Percentiles rank a stretch among this genome's conserved stretches.
Evolutionary conservation across 2,113 vertebrate genomes (phyloP).

Genomic region (Erpornis zantholeuca): DNA sequence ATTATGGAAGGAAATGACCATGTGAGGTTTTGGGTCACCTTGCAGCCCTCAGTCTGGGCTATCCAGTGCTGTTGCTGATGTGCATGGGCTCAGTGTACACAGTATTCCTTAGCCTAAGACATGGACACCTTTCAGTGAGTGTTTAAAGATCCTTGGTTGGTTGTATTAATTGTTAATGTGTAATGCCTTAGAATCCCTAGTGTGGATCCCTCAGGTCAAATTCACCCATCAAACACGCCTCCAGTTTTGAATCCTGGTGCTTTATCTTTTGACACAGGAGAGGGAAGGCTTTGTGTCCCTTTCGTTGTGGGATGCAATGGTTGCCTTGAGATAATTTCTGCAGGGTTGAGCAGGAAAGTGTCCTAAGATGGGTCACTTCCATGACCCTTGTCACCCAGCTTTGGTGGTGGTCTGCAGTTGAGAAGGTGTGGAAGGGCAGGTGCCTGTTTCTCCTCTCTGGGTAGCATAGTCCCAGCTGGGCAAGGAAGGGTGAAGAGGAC

Average conservation of each 20-base stretch:
- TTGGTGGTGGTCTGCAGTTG: not conserved
- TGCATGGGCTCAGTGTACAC: not conserved
- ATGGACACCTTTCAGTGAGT: not conserved
- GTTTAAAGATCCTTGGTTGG: not conserved
- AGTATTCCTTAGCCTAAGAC: not conserved
- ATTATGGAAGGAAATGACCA: not conserved
- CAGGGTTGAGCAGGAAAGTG: not conserved
- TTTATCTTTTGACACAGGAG: rapidly evolving
- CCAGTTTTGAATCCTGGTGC: not conserved
- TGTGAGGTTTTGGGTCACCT: not conserved
- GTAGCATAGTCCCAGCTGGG: not conserved
- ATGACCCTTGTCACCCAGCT: not conserved
- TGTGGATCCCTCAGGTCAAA: not conserved
- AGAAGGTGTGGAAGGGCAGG: not conserved
- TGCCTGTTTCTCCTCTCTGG: not conserved
- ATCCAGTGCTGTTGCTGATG: not conserved
- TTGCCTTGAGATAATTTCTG: not conserved
- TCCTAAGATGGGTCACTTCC: not conserved
- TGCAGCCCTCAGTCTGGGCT: not conserved
- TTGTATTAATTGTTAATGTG: not conserved
- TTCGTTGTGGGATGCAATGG: rapidly evolving
- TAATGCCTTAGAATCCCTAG: not conserved
- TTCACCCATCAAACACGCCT: not conserved
- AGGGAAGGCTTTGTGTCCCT: not conserved
- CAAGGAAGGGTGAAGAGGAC: not conserved